Evolutionary conservation across 2,113 vertebrate species (phyloP), one percentile per base, ranked within the genome.

Genomic region (Sorex fumeus): DNA sequence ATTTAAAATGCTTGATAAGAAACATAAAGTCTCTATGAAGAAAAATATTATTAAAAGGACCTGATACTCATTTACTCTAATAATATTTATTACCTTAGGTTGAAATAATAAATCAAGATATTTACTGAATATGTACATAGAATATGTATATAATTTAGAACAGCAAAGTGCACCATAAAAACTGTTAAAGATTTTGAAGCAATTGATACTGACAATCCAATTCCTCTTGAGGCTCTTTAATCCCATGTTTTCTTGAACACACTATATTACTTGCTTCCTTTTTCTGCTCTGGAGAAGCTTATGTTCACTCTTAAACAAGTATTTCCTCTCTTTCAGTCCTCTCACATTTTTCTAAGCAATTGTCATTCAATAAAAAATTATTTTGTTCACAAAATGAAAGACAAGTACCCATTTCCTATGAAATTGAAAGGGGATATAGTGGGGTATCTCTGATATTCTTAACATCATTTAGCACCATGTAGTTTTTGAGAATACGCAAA

Each of bases 141-240:
- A 60, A 70, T 53, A 83, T 50, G 10, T 8, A 69, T 25, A 75
- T 64, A 57, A 6, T 86, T 45, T 81, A 47, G 19, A 75, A 69
- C 69, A 90, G 67, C 25, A 90, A 86, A 75, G 30, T 71, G 74
- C 72, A 79, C 8, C 13, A 84, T 13, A 53, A 82, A 13, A 83
- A 83, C 60, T 67, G 3, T 45, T 84, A 60, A 70, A 76, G 53
- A 32, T 66, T 53, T 66, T 27, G 53, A 36, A 79, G 0, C 4
- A 18, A 12, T 82, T 76, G 13, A 82, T 72, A 4, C 28, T 69
- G 45, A 60, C 3, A n/a, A 79, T 23, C 23, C 9, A 47, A 2
- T 79, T 60, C 21, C 21, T 19, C 16, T 19, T 23, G 57, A 19
- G 16, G 18, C 57, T 60, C 57, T 60, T 60, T 19, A 60, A 60